These are phyloP conservation scores for Drosophila koepferae DNA, from an alignment of 2,888 invertebrate genomes.

Conservation along the genomic window DNA sequence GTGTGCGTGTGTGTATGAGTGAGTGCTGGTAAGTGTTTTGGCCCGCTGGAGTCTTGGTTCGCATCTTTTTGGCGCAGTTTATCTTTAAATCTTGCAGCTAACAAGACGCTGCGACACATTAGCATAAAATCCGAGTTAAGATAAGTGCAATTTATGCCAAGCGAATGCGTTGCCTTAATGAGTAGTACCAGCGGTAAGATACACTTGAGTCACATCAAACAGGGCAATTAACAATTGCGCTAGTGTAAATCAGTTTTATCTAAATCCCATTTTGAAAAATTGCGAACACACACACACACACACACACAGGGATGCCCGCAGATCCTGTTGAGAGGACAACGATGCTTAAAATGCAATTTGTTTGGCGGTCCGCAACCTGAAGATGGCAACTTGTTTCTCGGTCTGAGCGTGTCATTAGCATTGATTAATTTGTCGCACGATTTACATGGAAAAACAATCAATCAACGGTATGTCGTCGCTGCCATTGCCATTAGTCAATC, in stretches of 20 bases:
- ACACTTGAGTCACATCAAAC: conserved; percentile 21
- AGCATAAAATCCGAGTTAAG: conserved; percentile 82
- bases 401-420: conserved; percentile 85
- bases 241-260: conserved; percentile 74
- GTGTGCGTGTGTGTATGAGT: background rate
- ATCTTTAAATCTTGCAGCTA: conserved; percentile 64
- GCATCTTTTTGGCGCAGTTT: conserved; percentile 48
- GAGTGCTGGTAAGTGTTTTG: conserved; percentile 30
- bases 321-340: conserved; percentile 27
- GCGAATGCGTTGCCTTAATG: conserved; percentile 50
- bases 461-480: conserved; percentile 69
- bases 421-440: conserved; percentile 85
- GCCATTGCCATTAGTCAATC: conserved; percentile 75
- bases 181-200: conserved; percentile 47
- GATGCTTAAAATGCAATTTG: conserved; percentile 78
- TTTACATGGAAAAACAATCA: conserved; percentile 83
- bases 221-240: conserved; percentile 68
- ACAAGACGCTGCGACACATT: conserved; percentile 79
- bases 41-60: conserved; percentile 45
- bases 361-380: conserved; percentile 57
- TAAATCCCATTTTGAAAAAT: conserved; percentile 70
- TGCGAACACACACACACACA: conserved; percentile 33
- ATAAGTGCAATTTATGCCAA: conserved; percentile 60
- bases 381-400: conserved; percentile 58
- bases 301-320: conserved; percentile 28